Conservation (phyloP, 2,113 vertebrate species). For the Bubo blakistoni region DNA sequence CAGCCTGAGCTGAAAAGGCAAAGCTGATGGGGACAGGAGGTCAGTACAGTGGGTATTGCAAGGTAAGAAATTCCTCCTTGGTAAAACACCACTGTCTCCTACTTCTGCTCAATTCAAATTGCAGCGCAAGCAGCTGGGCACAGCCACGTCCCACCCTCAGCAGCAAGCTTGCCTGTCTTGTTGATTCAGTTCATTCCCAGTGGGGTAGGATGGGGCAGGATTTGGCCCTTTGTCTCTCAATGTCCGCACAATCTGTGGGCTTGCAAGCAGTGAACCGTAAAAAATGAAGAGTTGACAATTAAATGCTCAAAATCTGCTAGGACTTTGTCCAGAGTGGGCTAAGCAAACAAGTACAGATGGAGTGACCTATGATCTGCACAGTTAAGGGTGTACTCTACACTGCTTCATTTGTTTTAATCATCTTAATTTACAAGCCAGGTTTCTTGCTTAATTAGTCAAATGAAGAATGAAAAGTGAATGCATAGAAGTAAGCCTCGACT, state of each 20-base stretch:
- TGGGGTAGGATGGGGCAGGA: neutral
- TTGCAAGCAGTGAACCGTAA: neutral
- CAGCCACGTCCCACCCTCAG: neutral
- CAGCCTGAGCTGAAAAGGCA: neutral
- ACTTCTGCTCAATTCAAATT: neutral
- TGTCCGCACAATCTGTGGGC: neutral
- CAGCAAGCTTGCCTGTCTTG: accelerated
- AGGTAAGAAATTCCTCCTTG: neutral
- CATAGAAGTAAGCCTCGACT: neutral
- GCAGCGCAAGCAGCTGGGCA: accelerated
- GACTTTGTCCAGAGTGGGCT: conserved; percentile 63
- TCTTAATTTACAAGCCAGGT: neutral
- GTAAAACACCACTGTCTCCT: neutral
- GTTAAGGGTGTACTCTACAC: neutral
- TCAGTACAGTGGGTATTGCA: neutral
- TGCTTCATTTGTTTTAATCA: neutral
- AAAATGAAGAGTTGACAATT: conserved; percentile 51
- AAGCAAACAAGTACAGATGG: conserved; percentile 44
- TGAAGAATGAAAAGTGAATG: neutral
- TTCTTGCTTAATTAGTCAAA: conserved; percentile 18
- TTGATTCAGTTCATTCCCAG: neutral
- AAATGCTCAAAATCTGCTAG: conserved; percentile 22
- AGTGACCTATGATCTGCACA: conserved; percentile 20
- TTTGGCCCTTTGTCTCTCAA: neutral
- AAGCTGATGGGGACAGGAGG: neutral